Base-by-base conservation (phyloP, 2,113 vertebrate species). In the Neolamprologus kungweensis region DNA sequence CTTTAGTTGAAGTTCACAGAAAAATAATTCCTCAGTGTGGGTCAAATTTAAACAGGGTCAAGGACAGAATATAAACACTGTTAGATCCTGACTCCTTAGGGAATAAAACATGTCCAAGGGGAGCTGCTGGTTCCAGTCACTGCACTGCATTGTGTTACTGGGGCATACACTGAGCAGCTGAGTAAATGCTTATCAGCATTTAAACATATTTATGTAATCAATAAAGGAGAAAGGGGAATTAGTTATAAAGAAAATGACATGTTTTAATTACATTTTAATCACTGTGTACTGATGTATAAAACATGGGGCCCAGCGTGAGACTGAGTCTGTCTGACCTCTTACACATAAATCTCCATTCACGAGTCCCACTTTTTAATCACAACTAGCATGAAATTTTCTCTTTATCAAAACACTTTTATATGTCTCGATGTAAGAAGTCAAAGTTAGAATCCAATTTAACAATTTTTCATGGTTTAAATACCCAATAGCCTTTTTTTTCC, bases 381-480 rank as follows among this genome's bases (percentile, higher is more conserved):
- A 85, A 89, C 83, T 47, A 58, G 85, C 89, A 88, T 94, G 87
- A 94, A 89, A 94, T 93, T 57, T 86, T 31, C 68, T 89, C 84
- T 93, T 90, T 91, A 94, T 93, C 91, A 57, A 57, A 83, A 90
- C 85, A 92, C 89, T 92, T 80, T 93, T 87, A 89, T 86, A 93
- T 68, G 84, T 84, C 86, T 65, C n/a, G 75, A 88, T 89, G 89
- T 87, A 92, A 84, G 63, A 91, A 82, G 89, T 91, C 86, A 87
- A 93, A 94, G 89, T 94, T 85, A 92, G 84, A 95, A 95, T 93
- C 91, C 91, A 96, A 96, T 96, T 95, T 93, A 82, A 88, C 85
- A 60, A 88, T 92, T 95, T 90, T 90, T 85, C 88, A 95, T 93
- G 92, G 83, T 95, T 94, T 94, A 94, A 94, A 90, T 90, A 85